Evolutionary conservation across 2,797 vertebrate genomes (phyloP).

Genomic region (Parauchenoglanis punctatus): DNA sequence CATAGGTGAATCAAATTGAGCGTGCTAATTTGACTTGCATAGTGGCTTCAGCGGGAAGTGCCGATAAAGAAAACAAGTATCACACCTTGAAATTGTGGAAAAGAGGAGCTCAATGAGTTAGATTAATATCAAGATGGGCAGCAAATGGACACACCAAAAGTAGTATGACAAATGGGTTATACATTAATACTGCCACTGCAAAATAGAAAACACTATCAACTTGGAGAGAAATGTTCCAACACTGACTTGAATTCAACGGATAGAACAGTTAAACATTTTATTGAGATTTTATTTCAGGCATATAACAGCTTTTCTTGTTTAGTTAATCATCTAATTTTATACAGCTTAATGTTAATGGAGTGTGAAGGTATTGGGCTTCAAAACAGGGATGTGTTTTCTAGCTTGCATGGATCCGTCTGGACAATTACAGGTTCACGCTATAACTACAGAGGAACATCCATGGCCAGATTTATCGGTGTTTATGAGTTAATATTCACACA

Average conservation of each 20-base stretch:
- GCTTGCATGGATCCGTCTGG: background rate
- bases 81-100: background rate
- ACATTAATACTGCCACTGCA: background rate
- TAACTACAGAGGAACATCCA: background rate
- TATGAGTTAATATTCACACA: background rate
- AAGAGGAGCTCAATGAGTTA: background rate
- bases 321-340: background rate
- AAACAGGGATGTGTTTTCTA: background rate
- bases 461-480: background rate
- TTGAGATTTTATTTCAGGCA: background rate
- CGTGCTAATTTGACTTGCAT: conserved; percentile 6
- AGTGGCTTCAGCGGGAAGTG: background rate
- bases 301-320: background rate
- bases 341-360: background rate
- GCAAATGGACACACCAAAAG: background rate
- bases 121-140: background rate
- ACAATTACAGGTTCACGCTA: background rate
- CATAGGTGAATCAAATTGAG: background rate
- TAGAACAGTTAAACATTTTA: background rate
- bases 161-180: too few species aligned
- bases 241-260: background rate
- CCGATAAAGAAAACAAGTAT: background rate
- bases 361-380: background rate
- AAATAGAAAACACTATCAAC: background rate
- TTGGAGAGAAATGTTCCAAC: background rate